Evolutionary conservation across 2,113 vertebrate species (phyloP).

Genomic region (Equus quagga): DNA sequence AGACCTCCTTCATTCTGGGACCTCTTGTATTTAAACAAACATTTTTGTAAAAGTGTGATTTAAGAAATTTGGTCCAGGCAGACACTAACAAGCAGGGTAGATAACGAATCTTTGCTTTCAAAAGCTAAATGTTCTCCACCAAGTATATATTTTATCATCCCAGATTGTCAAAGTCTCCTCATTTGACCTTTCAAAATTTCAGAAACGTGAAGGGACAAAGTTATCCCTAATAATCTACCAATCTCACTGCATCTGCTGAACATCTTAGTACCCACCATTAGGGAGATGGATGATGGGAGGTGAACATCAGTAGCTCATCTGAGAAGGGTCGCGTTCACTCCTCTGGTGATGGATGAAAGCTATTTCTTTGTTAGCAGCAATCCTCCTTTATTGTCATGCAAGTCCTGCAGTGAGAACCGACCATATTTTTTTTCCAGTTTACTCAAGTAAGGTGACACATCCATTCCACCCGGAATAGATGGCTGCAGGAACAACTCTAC

Average conservation of each 20-base stretch:
- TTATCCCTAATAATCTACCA: conserved; percentile 67
- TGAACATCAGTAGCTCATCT: conserved; percentile 62
- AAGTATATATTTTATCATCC: conserved; percentile 42
- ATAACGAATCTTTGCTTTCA: conserved; percentile 60
- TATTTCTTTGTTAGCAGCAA: conserved; percentile 66
- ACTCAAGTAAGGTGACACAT: neutral
- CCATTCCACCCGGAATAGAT: neutral
- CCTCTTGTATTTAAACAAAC: conserved; percentile 53
- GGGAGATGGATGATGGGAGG: conserved; percentile 65
- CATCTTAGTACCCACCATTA: conserved; percentile 56
- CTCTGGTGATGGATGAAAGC: conserved; percentile 70
- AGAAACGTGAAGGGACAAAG: conserved; percentile 40
- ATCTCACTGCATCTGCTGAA: conserved; percentile 48
- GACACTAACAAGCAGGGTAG: conserved; percentile 70
- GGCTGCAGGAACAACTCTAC: neutral
- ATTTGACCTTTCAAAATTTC: conserved; percentile 76
- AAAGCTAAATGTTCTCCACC: conserved; percentile 41
- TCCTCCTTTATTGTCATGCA: conserved; percentile 70
- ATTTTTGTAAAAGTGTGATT: conserved; percentile 38
- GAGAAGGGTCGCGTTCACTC: conserved; percentile 60
- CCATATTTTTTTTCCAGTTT: neutral
- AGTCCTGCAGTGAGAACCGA: conserved; percentile 22
- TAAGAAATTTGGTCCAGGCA: conserved; percentile 34
- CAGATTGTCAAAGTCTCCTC: conserved; percentile 60
- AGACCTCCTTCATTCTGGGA: conserved; percentile 28